Evolutionary conservation across 2,797 vertebrate genomes (phyloP).

Genomic region (Sarcoramphus papa): DNA sequence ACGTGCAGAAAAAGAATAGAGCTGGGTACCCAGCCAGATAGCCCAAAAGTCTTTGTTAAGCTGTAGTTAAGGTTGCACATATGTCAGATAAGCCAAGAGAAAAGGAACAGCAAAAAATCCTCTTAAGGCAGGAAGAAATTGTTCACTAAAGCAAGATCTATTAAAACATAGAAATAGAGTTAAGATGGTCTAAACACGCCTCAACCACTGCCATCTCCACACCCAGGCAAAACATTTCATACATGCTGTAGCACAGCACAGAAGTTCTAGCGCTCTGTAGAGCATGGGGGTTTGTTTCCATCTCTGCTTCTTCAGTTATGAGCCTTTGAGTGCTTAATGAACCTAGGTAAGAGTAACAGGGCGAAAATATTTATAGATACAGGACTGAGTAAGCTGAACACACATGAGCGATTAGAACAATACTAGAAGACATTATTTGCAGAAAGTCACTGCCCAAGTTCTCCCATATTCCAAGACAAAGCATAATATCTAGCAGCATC

Average conservation of each 20-base stretch:
- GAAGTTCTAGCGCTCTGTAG: background rate
- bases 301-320: background rate
- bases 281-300: background rate
- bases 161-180: background rate
- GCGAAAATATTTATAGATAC: conserved; percentile 56
- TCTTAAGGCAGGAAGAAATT: background rate
- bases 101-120: background rate
- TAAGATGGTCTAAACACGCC: background rate
- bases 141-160: background rate
- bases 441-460: conserved; percentile 19
- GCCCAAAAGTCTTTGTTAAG: background rate
- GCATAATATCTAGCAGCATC: conserved; percentile 18
- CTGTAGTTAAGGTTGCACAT: background rate
- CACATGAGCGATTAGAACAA: conserved; percentile 13
- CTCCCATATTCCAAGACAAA: background rate
- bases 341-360: conserved; percentile 3
- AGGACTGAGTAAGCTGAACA: background rate
- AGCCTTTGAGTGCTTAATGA: conserved; percentile 48
- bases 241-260: background rate
- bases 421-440: background rate
- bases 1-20: background rate
- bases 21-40: background rate
- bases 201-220: background rate
- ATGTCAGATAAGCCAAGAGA: background rate
- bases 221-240: background rate